phyloP scores from a whole-genome alignment of 35 echinoderm and acorn worm species.

The Apostichopus japonicus region DNA sequence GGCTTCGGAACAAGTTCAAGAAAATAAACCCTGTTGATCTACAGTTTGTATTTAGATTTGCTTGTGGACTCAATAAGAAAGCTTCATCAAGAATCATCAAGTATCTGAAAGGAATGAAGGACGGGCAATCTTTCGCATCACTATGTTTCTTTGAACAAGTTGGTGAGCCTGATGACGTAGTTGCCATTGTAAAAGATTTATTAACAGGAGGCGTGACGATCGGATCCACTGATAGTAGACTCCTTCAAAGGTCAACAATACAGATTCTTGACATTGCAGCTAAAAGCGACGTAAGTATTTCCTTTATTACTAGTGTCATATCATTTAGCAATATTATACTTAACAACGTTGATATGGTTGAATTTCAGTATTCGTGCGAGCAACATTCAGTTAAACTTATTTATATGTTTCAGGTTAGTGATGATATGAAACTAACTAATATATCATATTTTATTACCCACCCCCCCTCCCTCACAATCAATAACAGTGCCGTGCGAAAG shows the following conservation, averaged over 20 bases:
- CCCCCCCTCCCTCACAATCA: too few relatives aligned
- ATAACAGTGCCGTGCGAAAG: too few relatives aligned
- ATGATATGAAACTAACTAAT: too few relatives aligned
- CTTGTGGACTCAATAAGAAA: slow-evolving; percentile 4
- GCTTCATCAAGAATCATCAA: not conserved
- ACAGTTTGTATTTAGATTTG: slow-evolving; percentile 20
- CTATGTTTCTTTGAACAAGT: slow-evolving; percentile 1
- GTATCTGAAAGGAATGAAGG: not conserved
- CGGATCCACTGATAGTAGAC: not conserved
- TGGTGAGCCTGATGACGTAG: not conserved
- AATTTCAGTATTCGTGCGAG: too few relatives aligned
- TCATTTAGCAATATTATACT: too few relatives aligned
- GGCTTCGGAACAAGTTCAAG: not conserved
- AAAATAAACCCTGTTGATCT: slow-evolving; percentile 1
- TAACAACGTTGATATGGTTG: too few relatives aligned
- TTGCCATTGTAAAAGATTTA: not conserved
- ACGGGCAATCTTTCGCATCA: not conserved
- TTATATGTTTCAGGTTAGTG: too few relatives aligned
- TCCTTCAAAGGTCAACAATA: not conserved
- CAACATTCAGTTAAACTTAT: too few relatives aligned
- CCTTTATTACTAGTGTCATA: too few relatives aligned
- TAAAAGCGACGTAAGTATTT: not conserved
- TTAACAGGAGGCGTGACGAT: not conserved
- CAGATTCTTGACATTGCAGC: not conserved
- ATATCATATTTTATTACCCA: too few relatives aligned